Base-by-base conservation (phyloP, 2,113 vertebrate genomes). In the Erinaceus europaeus region DNA sequence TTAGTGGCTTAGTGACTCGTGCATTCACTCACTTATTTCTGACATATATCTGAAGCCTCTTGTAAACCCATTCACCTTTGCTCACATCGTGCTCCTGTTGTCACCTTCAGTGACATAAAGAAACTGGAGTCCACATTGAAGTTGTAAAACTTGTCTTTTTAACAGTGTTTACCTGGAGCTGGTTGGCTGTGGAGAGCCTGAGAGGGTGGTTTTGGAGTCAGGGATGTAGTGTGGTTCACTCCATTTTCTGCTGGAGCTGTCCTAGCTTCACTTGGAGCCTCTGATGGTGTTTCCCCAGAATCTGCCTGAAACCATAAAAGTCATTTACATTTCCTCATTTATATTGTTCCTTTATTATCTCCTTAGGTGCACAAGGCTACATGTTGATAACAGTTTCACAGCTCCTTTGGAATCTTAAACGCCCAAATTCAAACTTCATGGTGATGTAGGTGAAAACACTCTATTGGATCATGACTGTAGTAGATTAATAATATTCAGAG, bases 211-310 rank as follows among this genome's bases (percentile, higher is more conserved):
- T 98, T 99, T 0, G 98, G 98, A 21, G 97, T 94, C 50, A 98
- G 97, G 21, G 98, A 97, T 50, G 98, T 96, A 17, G 98, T 97
- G 92, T 96, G 98, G 94, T 97, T 98, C 85, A 98, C 96, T 42
- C 99, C 99, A 21, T 99, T 99, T 96, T 99, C 99, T 71, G 98
- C 97, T 34, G 98, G 98, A 62, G 97, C 79, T 5, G 97, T 95
- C 65, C 96, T 97, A 44, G 97, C 96, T 83, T 99, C 98, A 93
- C 80, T 97, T 25, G 98, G 98, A 6, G 97, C 96, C 80, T 99
- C 98, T 0, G 97, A 97, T 0, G 97, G 98, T 5, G 93, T 94
- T 77, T 99, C 98, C n/a, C 98, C 96, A 3, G 98, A 97, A 74
- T 99, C 98, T 87, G 97, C 93, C 99, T 99, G 95, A 78, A 92